phyloP scores from a whole-genome alignment of 2,797 vertebrate species.

The Sphaeramia orbicularis region DNA sequence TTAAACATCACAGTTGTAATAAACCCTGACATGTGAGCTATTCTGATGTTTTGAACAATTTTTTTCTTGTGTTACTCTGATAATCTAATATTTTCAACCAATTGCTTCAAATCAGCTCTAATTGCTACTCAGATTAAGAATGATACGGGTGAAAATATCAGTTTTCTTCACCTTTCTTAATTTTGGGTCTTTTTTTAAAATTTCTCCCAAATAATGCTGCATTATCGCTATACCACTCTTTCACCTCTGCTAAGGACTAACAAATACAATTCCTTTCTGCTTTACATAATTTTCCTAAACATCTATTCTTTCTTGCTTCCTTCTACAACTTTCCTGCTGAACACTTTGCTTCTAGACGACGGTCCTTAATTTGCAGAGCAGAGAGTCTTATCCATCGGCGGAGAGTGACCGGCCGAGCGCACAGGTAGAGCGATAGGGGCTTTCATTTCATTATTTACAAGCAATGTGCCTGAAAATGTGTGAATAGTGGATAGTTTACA shows the following conservation, averaged over 20 bases:
- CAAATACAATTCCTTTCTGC: constrained; percentile 72
- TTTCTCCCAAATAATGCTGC: not conserved
- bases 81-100: too few relatives aligned
- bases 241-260: constrained; percentile 67
- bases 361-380: constrained; percentile 94
- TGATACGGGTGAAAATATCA: not conserved
- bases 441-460: not conserved
- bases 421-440: constrained; percentile 76
- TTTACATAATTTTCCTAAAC: constrained; percentile 36
- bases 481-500: too few relatives aligned
- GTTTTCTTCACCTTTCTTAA: too few relatives aligned
- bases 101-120: too few relatives aligned
- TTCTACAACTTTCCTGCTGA: constrained; percentile 79
- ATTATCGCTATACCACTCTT: not conserved
- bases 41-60: too few relatives aligned
- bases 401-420: constrained; percentile 89
- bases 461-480: not conserved
- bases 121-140: not conserved
- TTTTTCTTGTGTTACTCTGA: too few relatives aligned
- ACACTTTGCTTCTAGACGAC: constrained; percentile 86
- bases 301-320: constrained; percentile 30
- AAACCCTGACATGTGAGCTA: too few relatives aligned
- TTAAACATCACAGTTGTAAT: too few relatives aligned
- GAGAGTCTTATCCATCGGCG: constrained; percentile 96
- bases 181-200: not conserved